phyloP scores from a whole-genome alignment of 1,140 invertebrate species.

The Drosophila dunni region DNA sequence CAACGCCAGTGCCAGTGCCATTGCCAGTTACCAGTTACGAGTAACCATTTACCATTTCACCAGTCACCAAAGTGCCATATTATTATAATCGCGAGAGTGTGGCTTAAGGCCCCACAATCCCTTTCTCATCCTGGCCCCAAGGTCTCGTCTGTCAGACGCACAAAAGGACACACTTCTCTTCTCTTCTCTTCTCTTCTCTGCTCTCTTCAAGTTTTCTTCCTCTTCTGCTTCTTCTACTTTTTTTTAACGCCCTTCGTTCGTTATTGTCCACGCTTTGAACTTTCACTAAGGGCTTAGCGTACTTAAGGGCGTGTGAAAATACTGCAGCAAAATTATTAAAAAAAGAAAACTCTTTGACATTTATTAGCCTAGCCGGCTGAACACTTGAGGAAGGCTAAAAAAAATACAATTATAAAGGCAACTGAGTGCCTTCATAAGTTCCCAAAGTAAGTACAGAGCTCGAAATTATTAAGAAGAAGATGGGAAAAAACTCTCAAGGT shows the following conservation, averaged over 20 bases:
- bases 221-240: background rate
- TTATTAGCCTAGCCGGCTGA: constrained; percentile 67
- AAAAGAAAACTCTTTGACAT: constrained; percentile 72
- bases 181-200: background rate
- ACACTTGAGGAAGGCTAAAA: constrained; percentile 56
- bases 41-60: constrained; percentile 25
- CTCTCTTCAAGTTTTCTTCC: background rate
- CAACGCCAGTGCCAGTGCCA: constrained; percentile 5
- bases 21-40: constrained; percentile 22
- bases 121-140: constrained; percentile 31
- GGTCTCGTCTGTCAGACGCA: constrained; percentile 30
- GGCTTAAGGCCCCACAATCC: constrained; percentile 38
- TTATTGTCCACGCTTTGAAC: constrained; percentile 35
- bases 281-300: constrained; percentile 61
- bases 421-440: constrained; percentile 33
- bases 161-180: constrained; percentile 21
- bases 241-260: constrained; percentile 16
- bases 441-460: constrained; percentile 25
- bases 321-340: constrained; percentile 28
- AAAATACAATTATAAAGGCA: constrained; percentile 67
- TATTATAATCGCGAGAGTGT: constrained; percentile 71
- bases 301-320: constrained; percentile 70
- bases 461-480: constrained; percentile 23
- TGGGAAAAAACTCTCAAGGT: background rate
- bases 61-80: constrained; percentile 67